Evolutionary conservation across 2,888 invertebrate genomes (phyloP).

Genomic region (Drosophila niveifrons): DNA sequence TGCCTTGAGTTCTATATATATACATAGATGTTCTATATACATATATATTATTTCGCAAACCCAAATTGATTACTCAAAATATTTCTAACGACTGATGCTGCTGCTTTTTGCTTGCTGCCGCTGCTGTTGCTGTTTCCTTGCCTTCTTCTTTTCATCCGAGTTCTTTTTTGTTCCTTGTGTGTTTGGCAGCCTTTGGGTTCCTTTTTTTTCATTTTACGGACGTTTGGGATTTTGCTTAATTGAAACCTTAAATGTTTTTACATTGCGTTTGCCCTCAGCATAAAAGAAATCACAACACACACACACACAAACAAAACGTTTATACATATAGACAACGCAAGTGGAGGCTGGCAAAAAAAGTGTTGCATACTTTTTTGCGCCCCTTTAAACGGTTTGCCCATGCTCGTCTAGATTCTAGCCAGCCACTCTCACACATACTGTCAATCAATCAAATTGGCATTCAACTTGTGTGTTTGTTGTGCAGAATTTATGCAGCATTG

Average conservation of each 20-base stretch:
- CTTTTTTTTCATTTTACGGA: conserved; percentile 36
- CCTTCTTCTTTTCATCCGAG: conserved; percentile 3
- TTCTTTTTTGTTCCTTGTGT: conserved; percentile 25
- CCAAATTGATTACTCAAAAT: conserved; percentile 74
- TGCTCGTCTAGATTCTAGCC: not conserved
- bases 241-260: conserved; percentile 80
- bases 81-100: conserved; percentile 43
- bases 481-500: conserved; percentile 29
- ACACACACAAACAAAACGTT: conserved; percentile 20
- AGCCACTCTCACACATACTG: conserved; percentile 1
- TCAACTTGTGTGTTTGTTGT: conserved; percentile 43
- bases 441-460: conserved; percentile 69
- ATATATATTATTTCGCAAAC: conserved; percentile 40
- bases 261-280: conserved; percentile 54
- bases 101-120: not conserved
- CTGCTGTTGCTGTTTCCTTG: conserved; percentile 1
- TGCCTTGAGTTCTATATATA: conserved; percentile 25
- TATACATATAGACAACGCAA: conserved; percentile 16
- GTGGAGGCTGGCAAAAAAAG: conserved; percentile 33
- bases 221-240: conserved; percentile 71
- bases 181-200: conserved; percentile 35
- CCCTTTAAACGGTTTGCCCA: conserved; percentile 1
- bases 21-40: conserved; percentile 1
- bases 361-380: conserved; percentile 32
- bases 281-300: conserved; percentile 38